These are phyloP conservation scores for Dipodomys spectabilis DNA, from an alignment of 2,113 vertebrate genomes.

Conservation along the genomic window DNA sequence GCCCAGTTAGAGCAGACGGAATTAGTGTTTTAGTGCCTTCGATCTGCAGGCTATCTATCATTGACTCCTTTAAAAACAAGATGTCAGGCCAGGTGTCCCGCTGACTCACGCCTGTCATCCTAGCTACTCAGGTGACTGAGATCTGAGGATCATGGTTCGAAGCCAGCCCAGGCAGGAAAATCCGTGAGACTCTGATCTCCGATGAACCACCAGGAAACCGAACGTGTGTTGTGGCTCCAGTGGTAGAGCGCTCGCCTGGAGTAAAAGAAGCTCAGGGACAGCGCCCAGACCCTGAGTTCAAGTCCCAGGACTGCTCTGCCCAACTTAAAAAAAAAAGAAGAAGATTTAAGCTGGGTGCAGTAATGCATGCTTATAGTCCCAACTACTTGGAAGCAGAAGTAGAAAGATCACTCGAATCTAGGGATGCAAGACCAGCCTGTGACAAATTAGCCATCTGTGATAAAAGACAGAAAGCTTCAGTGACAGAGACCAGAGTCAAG, in stretches of 20 bases:
- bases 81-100: background rate
- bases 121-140: background rate
- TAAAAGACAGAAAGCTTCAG: background rate
- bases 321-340: too few species aligned
- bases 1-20: background rate
- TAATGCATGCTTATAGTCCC: background rate
- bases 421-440: background rate
- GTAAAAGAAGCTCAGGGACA: too few species aligned
- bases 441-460: background rate
- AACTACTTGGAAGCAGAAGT: background rate
- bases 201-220: too few species aligned
- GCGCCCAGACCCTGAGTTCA: too few species aligned
- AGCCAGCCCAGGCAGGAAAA: background rate
- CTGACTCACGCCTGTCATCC: background rate
- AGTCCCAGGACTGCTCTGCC: too few species aligned
- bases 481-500: background rate
- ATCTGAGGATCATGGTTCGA: background rate
- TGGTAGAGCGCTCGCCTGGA: too few species aligned
- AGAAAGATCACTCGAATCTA: background rate
- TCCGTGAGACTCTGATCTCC: too few species aligned
- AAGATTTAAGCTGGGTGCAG: background rate
- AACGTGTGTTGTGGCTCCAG: too few species aligned
- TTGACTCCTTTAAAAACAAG: background rate
- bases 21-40: background rate
- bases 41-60: background rate